phyloP scores from a whole-genome alignment of 2,888 invertebrate species.

The Osedax fenrisi region DNA sequence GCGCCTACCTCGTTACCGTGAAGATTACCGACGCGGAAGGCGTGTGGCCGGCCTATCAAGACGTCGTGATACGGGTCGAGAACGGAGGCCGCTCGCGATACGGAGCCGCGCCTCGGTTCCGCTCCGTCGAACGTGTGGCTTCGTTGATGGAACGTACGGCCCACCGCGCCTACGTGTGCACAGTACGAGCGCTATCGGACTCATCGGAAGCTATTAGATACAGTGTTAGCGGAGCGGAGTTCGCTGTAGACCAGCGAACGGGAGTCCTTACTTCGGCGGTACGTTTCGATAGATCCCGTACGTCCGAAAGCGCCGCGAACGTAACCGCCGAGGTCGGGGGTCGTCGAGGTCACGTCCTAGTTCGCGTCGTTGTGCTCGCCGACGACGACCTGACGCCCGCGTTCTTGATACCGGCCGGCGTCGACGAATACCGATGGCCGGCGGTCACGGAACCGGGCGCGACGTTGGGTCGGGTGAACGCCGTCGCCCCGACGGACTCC shows the following conservation, averaged over 20 bases:
- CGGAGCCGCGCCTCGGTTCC: neutral
- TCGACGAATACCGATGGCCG: neutral
- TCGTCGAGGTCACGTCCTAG: neutral
- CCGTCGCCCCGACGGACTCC: neutral
- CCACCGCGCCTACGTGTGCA: neutral
- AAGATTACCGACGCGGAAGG: too few species aligned
- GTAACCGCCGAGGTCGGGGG: neutral
- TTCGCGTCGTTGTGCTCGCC: neutral
- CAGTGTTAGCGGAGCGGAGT: neutral
- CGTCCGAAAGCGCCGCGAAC: neutral
- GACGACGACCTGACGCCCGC: neutral
- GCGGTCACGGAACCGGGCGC: neutral
- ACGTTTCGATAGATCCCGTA: neutral
- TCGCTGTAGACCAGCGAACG: neutral
- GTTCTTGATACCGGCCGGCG: neutral
- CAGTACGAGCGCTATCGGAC: neutral
- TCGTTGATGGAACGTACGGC: neutral
- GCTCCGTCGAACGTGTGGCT: neutral
- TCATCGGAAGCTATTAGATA: neutral
- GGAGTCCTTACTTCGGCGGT: neutral
- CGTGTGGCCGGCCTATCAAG: too few species aligned
- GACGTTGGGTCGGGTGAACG: neutral
- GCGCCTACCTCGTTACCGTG: too few species aligned
- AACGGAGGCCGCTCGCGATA: too few species aligned
- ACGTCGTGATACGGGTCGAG: too few species aligned